A percentile compares a stretch with the other conserved stretches of the same genome.
Conservation (phyloP, 1,140 invertebrate genomes). For the Bombus difficillimus region DNA sequence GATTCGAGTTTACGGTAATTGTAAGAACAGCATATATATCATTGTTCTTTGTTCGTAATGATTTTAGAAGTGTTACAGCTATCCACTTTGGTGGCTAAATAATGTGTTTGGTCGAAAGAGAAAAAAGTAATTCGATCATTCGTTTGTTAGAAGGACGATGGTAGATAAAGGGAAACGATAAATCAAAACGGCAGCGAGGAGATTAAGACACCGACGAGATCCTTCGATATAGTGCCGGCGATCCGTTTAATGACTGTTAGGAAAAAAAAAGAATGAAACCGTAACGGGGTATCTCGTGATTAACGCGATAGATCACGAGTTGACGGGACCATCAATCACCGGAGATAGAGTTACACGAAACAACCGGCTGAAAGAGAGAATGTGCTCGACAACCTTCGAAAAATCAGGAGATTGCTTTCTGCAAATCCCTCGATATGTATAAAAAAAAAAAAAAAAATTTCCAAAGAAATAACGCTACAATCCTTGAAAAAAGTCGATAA, state of each 20-base stretch:
- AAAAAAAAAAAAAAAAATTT: too few species aligned
- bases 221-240: background rate
- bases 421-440: background rate
- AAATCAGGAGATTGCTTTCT: background rate
- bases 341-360: background rate
- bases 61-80: too few species aligned
- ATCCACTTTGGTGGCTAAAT: too few species aligned
- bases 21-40: too few species aligned
- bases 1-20: too few species aligned
- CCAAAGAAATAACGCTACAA: background rate
- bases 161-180: background rate
- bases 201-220: conserved; percentile 15
- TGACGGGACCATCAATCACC: conserved; percentile 24
- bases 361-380: background rate
- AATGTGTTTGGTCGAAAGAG: too few species aligned
- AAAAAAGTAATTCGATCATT: too few species aligned
- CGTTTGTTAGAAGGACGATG: too few species aligned
- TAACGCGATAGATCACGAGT: conserved; percentile 38
- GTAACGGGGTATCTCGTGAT: conserved; percentile 24
- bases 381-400: background rate
- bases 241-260: conserved; percentile 1
- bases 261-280: background rate
- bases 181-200: background rate
- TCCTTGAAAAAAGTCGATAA: background rate
- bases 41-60: too few species aligned